Evolutionary conservation across 2,888 invertebrate species (phyloP).

Genomic region (Pheosia gnoma): DNA sequence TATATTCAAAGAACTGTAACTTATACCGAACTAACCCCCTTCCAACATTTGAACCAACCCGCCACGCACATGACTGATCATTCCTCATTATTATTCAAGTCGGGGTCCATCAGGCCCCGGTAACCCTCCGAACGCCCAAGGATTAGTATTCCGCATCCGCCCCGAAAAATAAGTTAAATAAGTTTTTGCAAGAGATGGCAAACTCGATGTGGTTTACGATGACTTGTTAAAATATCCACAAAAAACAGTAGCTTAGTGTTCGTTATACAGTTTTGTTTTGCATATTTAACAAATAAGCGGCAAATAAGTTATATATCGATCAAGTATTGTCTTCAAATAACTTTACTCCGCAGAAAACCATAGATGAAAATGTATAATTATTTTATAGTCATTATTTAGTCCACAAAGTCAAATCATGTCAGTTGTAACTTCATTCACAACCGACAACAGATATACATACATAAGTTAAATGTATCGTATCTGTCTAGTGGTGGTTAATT

Average conservation of each 20-base stretch:
- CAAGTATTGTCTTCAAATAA: too few species aligned
- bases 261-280: too few species aligned
- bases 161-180: slow-evolving; percentile 40
- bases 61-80: slow-evolving; percentile 18
- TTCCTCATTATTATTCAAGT: slow-evolving; percentile 33
- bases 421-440: too few species aligned
- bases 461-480: not conserved
- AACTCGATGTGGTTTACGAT: slow-evolving; percentile 30
- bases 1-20: not conserved
- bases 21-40: not conserved
- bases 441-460: not conserved
- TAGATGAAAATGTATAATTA: too few species aligned
- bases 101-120: slow-evolving; percentile 16
- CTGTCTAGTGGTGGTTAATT: not conserved
- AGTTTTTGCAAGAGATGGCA: slow-evolving; percentile 31
- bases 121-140: slow-evolving; percentile 15
- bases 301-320: too few species aligned
- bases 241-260: too few species aligned
- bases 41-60: slow-evolving; percentile 2
- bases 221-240: slow-evolving; percentile 11
- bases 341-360: too few species aligned
- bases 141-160: slow-evolving; percentile 27
- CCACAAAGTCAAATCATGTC: too few species aligned
- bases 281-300: too few species aligned
- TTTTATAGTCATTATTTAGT: too few species aligned